These are phyloP conservation scores for Dendrocincla fuliginosa DNA, from an alignment of 2,797 vertebrate species.

Conservation along the genomic window DNA sequence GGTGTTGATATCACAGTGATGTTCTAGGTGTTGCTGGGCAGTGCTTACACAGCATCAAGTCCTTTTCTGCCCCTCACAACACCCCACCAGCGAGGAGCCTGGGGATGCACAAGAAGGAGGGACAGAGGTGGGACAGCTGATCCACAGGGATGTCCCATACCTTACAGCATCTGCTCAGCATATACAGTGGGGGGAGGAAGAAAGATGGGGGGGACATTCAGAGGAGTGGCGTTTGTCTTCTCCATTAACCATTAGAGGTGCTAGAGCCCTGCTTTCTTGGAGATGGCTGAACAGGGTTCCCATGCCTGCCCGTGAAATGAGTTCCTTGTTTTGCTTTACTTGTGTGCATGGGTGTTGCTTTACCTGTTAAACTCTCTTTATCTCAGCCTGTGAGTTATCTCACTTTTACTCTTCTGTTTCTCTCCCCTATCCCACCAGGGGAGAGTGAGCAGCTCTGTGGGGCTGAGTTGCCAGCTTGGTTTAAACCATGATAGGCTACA, in stretches of 20 bases:
- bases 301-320: background rate
- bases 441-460: background rate
- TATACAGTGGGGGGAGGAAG: background rate
- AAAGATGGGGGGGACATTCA: background rate
- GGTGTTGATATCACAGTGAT: background rate
- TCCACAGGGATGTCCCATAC: background rate
- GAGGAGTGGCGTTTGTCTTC: background rate
- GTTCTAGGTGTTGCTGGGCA: background rate
- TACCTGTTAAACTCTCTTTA: background rate
- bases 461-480: background rate
- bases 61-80: background rate
- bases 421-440: background rate
- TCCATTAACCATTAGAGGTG: background rate
- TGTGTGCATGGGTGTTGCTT: background rate
- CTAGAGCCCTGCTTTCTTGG: background rate
- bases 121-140: background rate
- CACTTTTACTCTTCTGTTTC: background rate
- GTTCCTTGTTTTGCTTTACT: background rate
- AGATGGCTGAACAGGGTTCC: background rate
- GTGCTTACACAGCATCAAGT: background rate
- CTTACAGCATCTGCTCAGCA: background rate
- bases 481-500: background rate
- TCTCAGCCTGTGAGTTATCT: background rate
- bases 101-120: background rate
- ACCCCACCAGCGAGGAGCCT: background rate